These are phyloP conservation scores for Drosophila bifasciata DNA, from an alignment of 1,140 invertebrate species.

Conservation along the genomic window DNA sequence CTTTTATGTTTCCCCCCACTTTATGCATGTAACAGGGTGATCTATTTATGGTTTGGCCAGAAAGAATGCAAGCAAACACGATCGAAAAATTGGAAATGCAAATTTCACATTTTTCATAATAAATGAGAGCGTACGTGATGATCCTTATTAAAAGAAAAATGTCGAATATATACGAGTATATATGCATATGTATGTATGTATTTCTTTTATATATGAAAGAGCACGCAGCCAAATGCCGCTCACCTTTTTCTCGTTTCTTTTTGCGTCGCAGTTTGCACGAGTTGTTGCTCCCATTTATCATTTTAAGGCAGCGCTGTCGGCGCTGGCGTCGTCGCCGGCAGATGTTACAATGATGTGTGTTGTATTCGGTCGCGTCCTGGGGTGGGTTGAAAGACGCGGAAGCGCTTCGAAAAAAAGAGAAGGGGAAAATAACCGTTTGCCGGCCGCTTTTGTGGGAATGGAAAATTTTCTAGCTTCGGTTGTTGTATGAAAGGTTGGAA, in stretches of 20 bases:
- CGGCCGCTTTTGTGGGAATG: conserved; percentile 18
- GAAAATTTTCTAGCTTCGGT: conserved; percentile 20
- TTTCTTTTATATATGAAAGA: conserved; percentile 38
- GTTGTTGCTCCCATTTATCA: conserved; percentile 79
- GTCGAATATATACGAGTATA: conserved; percentile 18
- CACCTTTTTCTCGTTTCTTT: conserved; percentile 64
- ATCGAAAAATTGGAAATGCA: no score
- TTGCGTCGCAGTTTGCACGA: conserved; percentile 76
- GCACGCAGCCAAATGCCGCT: conserved; percentile 57
- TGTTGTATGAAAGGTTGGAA: conserved; percentile 10
- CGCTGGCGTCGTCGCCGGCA: conserved; percentile 43
- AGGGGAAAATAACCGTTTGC: conserved; percentile 10
- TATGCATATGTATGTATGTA: conserved; percentile 13
- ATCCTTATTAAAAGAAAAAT: no score
- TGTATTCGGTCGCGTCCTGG: conserved; percentile 28
- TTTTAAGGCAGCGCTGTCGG: conserved; percentile 35
- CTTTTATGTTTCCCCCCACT: conserved; percentile 40
- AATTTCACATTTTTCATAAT: no score
- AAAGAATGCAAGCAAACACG: no score
- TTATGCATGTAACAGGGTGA: conserved; percentile 38
- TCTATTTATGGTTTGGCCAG: neutral
- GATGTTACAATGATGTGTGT: conserved; percentile 56
- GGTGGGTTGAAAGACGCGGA: conserved; percentile 49
- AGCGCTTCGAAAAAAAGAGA: conserved; percentile 3
- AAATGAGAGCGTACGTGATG: no score